A percentile compares a stretch with the other conserved stretches of the same genome.
Conservation (phyloP, 2,113 vertebrate genomes). For the Craseonycteris thonglongyai region DNA sequence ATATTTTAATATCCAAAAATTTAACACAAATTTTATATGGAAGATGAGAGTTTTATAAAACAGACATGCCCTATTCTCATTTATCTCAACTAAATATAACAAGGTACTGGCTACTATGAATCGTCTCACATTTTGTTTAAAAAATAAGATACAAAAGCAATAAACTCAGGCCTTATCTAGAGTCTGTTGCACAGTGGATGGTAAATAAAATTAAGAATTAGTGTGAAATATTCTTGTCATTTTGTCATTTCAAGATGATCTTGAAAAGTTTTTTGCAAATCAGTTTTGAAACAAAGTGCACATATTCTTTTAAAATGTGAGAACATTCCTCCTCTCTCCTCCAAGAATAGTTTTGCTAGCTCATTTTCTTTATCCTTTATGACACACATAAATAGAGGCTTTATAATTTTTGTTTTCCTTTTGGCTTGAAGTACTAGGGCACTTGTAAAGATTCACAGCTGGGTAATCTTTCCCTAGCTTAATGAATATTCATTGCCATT, state of each 20-base stretch:
- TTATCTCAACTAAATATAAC: background rate
- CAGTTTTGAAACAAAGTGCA: background rate
- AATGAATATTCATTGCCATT: slow-evolving; percentile 61
- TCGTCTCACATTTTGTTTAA: background rate
- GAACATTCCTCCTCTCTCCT: background rate
- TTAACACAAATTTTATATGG: background rate
- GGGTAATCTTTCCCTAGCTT: slow-evolving; percentile 2
- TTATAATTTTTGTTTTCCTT: slow-evolving; percentile 16
- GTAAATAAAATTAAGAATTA: background rate
- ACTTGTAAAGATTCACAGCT: slow-evolving; percentile 55
- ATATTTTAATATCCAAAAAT: background rate
- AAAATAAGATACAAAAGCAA: background rate
- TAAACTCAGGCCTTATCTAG: background rate
- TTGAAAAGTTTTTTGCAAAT: background rate
- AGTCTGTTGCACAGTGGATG: background rate
- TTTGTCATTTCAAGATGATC: background rate
- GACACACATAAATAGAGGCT: slow-evolving; percentile 5
- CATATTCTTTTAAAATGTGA: background rate
- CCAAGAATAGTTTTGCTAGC: background rate
- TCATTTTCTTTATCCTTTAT: slow-evolving; percentile 9
- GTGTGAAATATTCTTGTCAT: background rate
- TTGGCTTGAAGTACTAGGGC: slow-evolving; percentile 15
- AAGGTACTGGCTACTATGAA: background rate
- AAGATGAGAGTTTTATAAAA: background rate
- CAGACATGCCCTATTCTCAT: background rate